Base-by-base conservation (phyloP, 2,113 vertebrate genomes). In the Hemiscyllium ocellatum region DNA sequence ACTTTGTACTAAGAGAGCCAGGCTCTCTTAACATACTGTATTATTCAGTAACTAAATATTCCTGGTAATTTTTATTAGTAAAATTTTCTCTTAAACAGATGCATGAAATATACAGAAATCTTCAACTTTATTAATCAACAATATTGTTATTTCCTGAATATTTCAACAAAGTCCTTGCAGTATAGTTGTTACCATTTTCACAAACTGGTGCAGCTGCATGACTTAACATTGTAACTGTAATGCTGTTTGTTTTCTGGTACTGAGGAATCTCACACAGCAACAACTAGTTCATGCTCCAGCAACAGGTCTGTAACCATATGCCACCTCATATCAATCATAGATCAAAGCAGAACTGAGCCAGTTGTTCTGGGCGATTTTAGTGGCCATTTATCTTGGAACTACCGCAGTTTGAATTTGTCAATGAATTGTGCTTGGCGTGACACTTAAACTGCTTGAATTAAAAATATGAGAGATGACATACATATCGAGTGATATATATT, bases 231-330 rank as follows among this genome's bases (percentile, higher is more conserved):
- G 37, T 50, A 94, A 42, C 90, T 42, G 68, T 68, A 69, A 69
- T 94, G 19, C 33, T 94, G 65, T 47, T 90, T 94, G 66, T 47
- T 69, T 42, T 94, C n/a, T 94, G 65, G 22, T 94, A n/a, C 66
- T 94, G 66, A 47, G 66, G 37, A 94, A 94, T 69, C 91, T 20
- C 66, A 69, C n/a, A 94, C n/a, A 47, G 66, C 37, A 94, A 94
- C 87, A 93, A 37, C n/a, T 93, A 19, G 65, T 93, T 66, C 90
- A 68, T 93, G 65, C 56, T 93, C 65, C 33, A 93, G 90, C 56
- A 65, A 65, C 89, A 91, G 13, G 56, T 91, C 89, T 91, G 56
- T n/a, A 66, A 61, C 87, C 12, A 19, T 52, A 61, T 42, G 61
- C 61, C 65, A 94, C 19, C 33, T 42, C 65, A 37, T 65, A 94